Percentiles rank a stretch among this genome's conserved stretches.
Conservation (phyloP, 2,797 vertebrate species). For the Sciaenops ocellatus region DNA sequence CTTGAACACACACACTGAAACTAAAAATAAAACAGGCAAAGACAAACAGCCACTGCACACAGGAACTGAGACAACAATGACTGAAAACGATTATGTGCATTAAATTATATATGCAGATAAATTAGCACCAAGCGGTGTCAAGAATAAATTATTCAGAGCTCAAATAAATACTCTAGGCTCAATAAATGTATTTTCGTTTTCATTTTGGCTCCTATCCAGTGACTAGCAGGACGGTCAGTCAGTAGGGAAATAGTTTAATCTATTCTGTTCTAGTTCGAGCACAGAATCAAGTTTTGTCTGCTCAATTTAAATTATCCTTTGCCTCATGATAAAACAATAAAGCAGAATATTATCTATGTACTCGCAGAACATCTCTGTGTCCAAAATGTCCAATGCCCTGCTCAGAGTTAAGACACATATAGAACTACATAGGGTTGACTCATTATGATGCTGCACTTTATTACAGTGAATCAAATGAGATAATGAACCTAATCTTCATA, state of each 20-base stretch:
- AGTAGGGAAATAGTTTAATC: neutral
- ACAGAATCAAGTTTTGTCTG: neutral
- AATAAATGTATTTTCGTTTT: neutral
- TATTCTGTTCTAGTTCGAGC: neutral
- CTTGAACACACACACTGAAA: too few relatives aligned
- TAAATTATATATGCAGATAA: neutral
- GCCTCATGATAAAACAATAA: neutral
- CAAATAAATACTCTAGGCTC: neutral
- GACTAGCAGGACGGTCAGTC: neutral
- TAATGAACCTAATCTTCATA: conserved; percentile 37
- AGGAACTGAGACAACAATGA: too few relatives aligned
- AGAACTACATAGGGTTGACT: neutral
- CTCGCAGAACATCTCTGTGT: too few relatives aligned
- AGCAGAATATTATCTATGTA: neutral
- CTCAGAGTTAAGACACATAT: neutral
- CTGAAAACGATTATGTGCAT: too few relatives aligned
- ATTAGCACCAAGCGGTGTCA: neutral
- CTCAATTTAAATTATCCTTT: neutral
- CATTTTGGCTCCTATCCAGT: neutral
- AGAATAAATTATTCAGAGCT: neutral
- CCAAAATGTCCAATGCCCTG: neutral
- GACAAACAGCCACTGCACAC: too few relatives aligned
- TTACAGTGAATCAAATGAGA: conserved; percentile 31
- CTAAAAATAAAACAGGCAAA: too few relatives aligned
- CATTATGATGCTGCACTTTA: neutral